Percentiles rank a stretch among this genome's conserved stretches.
These are phyloP conservation scores for Neodon shergylaensis DNA, from an alignment of 2,113 vertebrate genomes.

Conservation along the genomic window DNA sequence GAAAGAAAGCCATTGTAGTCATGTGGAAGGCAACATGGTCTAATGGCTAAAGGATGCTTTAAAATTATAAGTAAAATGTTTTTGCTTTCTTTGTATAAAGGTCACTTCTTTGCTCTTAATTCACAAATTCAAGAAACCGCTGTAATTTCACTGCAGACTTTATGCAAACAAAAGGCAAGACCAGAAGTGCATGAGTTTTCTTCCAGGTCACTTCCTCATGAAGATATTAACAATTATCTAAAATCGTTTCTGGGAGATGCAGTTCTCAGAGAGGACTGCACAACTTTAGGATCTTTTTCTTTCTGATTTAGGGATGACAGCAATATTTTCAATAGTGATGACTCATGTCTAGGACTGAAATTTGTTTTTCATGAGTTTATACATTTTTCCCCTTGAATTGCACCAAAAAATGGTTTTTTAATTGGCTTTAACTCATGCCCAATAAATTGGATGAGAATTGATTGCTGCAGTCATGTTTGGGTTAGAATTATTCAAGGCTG, in stretches of 20 bases:
- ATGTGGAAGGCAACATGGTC: conserved; percentile 31
- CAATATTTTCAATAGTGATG: conserved; percentile 77
- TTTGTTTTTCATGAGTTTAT: conserved; percentile 78
- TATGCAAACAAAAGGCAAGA: conserved; percentile 4
- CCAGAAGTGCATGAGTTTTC: conserved; percentile 27
- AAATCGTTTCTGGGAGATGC: conserved; percentile 45
- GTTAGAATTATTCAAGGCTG: conserved; percentile 74
- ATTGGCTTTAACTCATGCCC: conserved; percentile 81
- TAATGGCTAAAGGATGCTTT: conserved; percentile 58
- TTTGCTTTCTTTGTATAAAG: conserved; percentile 65
- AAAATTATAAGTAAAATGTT: conserved; percentile 59
- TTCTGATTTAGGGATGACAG: conserved; percentile 71
- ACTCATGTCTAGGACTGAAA: conserved; percentile 75
- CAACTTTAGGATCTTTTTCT: conserved; percentile 43
- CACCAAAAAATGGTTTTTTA: conserved; percentile 81
- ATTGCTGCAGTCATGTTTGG: conserved; percentile 75
- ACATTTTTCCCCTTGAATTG: conserved; percentile 80
- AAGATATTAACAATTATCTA: conserved; percentile 47
- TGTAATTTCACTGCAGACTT: conserved; percentile 58
- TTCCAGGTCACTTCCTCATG: conserved; percentile 55
- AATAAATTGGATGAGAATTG: conserved; percentile 79
- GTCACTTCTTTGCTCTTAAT: conserved; percentile 66
- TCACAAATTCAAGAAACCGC: conserved; percentile 51
- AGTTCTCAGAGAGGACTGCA: conserved; percentile 30
- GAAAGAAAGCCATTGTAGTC: conserved; percentile 49